Percentiles rank a stretch among this genome's conserved stretches.
Conservation (phyloP, 2,888 invertebrate genomes). For the Synergus gifuensis region DNA sequence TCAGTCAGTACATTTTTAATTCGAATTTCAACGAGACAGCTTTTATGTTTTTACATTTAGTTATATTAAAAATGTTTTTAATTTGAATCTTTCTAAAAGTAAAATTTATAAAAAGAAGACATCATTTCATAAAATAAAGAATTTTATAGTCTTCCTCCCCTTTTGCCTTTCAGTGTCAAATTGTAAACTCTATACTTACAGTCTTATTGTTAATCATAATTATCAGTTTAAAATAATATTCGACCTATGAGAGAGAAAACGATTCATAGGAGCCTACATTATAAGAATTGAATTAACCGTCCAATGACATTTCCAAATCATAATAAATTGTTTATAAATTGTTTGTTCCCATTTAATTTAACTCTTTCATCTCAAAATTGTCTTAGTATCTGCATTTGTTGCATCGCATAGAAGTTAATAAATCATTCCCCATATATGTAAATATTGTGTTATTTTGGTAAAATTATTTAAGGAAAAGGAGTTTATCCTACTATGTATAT, state of each 20-base stretch:
- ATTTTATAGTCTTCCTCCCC: conserved; percentile 8
- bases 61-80: not conserved
- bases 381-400: conserved; percentile 18
- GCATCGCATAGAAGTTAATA: not conserved
- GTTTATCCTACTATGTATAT: conserved; percentile 65
- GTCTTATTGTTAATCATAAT: not conserved
- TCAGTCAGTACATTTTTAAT: conserved; percentile 14
- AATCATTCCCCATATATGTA: conserved; percentile 33
- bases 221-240: not conserved
- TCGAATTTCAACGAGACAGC: not conserved
- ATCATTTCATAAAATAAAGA: not conserved
- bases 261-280: not conserved
- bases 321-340: conserved; percentile 26
- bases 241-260: not conserved
- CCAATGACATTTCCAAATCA: conserved; percentile 28
- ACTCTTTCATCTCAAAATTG: conserved; percentile 7
- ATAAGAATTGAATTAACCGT: conserved; percentile 32
- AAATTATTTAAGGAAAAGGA: conserved; percentile 53
- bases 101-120: not conserved
- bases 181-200: not conserved
- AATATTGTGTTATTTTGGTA: conserved; percentile 14
- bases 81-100: not conserved
- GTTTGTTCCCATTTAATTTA: conserved; percentile 9
- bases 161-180: not conserved
- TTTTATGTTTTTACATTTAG: not conserved